These are phyloP conservation scores for Dascyllus trimaculatus DNA, from an alignment of 2,113 vertebrate species.

Conservation along the genomic window DNA sequence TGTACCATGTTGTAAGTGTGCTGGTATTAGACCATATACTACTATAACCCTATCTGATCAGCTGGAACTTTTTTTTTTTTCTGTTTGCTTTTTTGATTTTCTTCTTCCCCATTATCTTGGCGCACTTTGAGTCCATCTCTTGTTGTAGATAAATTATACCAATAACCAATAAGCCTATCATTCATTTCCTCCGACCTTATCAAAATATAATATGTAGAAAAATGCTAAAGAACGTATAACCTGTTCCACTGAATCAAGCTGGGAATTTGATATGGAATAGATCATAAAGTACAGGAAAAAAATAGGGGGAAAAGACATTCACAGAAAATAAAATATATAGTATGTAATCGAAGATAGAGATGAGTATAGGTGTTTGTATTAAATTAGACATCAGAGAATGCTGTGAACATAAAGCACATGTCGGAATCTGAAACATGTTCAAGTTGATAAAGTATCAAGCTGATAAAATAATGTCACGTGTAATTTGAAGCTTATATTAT, in stretches of 20 bases:
- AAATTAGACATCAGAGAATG: not conserved
- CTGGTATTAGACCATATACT: not conserved
- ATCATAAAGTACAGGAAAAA: not conserved
- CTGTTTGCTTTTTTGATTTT: not conserved
- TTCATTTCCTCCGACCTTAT: not conserved
- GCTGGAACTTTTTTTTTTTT: not conserved
- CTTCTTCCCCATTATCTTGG: no score
- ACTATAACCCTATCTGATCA: not conserved
- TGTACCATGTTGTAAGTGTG: not conserved
- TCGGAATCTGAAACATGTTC: not conserved
- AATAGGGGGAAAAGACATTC: not conserved
- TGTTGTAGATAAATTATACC: conserved; percentile 5
- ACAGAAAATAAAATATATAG: not conserved
- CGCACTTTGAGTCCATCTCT: not conserved
- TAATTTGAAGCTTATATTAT: no score
- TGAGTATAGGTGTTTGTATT: not conserved
- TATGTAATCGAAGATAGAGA: not conserved
- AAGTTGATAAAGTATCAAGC: not conserved
- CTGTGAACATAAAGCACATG: no score
- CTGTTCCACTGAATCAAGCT: not conserved
- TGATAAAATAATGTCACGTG: no score
- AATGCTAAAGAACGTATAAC: not conserved
- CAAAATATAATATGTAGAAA: not conserved
- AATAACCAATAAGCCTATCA: not conserved
- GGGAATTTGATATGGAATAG: not conserved